Conservation (phyloP, 2,888 invertebrate genomes). For the Fissipunctia ypsillon region DNA sequence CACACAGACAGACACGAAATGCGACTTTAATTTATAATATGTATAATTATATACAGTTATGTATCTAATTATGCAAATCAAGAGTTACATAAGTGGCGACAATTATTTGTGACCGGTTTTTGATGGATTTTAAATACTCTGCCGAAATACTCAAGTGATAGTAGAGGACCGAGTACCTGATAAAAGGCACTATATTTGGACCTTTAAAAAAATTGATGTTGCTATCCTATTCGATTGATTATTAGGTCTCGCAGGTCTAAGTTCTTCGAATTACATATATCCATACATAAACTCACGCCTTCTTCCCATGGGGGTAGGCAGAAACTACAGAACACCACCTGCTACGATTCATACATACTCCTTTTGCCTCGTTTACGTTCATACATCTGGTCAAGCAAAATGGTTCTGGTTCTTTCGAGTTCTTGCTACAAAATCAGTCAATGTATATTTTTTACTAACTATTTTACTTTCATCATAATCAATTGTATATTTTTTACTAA, state of each 20-base stretch:
- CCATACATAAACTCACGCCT: too few relatives aligned
- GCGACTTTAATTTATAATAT: background rate
- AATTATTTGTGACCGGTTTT: constrained; percentile 33
- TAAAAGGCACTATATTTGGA: background rate
- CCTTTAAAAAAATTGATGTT: background rate
- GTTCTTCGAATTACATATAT: background rate
- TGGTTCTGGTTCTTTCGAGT: background rate
- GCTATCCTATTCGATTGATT: background rate
- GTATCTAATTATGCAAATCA: constrained; percentile 30
- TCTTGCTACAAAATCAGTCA: background rate
- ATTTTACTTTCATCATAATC: background rate
- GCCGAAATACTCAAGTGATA: constrained; percentile 1
- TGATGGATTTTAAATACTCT: background rate
- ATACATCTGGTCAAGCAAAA: background rate
- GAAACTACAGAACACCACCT: background rate
- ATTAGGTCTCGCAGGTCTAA: background rate
- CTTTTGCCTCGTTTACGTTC: background rate
- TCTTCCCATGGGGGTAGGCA: too few relatives aligned
- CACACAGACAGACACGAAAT: background rate
- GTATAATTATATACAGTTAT: background rate
- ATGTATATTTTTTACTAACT: background rate
- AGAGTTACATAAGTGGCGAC: constrained; percentile 9
- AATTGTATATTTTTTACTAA: background rate
- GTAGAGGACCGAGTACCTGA: background rate
- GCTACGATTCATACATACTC: background rate